A percentile compares a stretch with the other conserved stretches of the same genome.
phyloP scores from a whole-genome alignment of 2,113 vertebrate species.

The Malurus cyaneus region DNA sequence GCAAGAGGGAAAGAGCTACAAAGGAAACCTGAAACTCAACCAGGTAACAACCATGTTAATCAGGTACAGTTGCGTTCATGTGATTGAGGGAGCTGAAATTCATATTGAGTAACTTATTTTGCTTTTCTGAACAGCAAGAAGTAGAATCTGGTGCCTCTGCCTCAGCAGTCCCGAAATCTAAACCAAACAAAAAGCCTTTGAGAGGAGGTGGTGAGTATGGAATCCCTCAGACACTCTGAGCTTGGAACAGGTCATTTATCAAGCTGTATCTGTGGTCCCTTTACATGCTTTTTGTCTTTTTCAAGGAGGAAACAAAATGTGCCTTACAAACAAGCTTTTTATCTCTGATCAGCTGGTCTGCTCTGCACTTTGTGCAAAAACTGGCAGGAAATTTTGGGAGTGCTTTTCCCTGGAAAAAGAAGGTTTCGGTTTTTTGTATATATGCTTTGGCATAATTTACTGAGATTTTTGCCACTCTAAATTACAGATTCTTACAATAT shows the following conservation, averaged over 20 bases:
- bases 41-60: conserved; percentile 64
- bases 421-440: background rate
- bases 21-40: conserved; percentile 56
- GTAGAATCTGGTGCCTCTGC: conserved; percentile 70
- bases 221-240: background rate
- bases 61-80: background rate
- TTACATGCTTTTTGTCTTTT: background rate
- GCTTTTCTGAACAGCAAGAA: conserved; percentile 67
- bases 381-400: background rate
- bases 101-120: background rate
- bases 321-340: background rate
- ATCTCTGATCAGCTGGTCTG: background rate
- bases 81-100: background rate
- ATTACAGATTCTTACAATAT: background rate
- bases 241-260: background rate
- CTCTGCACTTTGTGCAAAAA: background rate
- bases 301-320: background rate
- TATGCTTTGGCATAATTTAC: background rate
- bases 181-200: conserved; percentile 81
- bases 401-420: background rate
- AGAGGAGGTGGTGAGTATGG: conserved; percentile 78
- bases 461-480: background rate
- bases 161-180: conserved; percentile 72
- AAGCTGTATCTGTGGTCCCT: background rate
- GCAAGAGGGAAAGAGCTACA: conserved; percentile 86